A percentile compares a stretch with the other conserved stretches of the same genome.
Conservation (phyloP, 2,113 vertebrate species). For the Scopus umbretta region DNA sequence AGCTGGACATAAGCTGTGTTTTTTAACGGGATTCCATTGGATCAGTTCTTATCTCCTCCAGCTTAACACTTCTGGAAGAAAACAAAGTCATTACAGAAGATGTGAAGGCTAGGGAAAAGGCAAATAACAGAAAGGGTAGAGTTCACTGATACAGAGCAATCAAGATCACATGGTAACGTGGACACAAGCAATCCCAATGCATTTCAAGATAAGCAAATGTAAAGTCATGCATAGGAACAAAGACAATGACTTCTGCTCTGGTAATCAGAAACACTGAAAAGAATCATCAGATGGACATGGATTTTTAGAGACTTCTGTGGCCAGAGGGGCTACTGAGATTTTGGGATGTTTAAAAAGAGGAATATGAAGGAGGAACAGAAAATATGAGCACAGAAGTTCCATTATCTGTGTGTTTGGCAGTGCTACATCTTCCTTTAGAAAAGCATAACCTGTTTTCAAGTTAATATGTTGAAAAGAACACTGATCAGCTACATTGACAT, state of each 20-base stretch:
- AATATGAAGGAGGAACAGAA: neutral
- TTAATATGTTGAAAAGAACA: neutral
- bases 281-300: neutral
- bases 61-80: neutral
- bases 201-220: neutral
- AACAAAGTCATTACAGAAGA: neutral
- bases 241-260: neutral
- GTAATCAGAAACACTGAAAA: neutral
- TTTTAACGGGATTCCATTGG: neutral
- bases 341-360: neutral
- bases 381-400: neutral
- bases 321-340: neutral
- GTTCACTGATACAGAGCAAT: neutral
- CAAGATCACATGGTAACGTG: neutral
- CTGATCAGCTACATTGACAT: neutral
- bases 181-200: neutral
- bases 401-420: neutral
- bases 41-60: neutral
- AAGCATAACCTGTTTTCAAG: neutral
- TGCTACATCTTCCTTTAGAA: neutral
- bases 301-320: neutral
- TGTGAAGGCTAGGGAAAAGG: neutral
- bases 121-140: neutral
- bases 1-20: neutral
- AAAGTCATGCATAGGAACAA: neutral